phyloP scores from a whole-genome alignment of 2,888 invertebrate species.

The Thera britannica region DNA sequence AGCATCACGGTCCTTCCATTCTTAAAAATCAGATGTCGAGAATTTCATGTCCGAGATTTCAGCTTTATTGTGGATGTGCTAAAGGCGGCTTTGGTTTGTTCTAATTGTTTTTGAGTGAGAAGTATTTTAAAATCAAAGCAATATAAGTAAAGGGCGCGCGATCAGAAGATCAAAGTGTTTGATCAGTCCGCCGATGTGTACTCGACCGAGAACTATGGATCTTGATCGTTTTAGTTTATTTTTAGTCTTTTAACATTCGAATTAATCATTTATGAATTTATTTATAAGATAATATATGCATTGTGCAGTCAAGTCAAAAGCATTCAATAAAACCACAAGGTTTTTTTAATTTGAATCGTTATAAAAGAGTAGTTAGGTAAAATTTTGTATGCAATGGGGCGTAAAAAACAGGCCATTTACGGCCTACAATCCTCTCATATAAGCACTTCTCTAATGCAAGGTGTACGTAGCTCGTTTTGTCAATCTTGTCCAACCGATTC shows the following conservation, averaged over 20 bases:
- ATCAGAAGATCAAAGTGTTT: conserved; percentile 78
- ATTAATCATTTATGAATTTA: neutral
- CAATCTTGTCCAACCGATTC: no score
- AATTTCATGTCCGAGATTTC: neutral
- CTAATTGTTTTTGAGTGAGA: conserved; percentile 53
- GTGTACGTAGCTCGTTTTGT: no score
- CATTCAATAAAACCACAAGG: no score
- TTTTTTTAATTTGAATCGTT: no score
- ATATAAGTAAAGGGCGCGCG: conserved; percentile 80
- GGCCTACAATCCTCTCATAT: no score
- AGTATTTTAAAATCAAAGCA: conserved; percentile 62
- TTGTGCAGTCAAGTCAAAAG: no score
- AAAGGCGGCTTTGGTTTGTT: conserved; percentile 36
- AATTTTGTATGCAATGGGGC: no score
- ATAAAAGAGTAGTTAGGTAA: no score
- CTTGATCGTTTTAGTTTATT: conserved; percentile 64
- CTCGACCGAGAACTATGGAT: conserved; percentile 52
- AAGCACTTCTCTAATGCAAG: no score
- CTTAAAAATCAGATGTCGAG: conserved; percentile 1
- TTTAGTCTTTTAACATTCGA: conserved; percentile 18
- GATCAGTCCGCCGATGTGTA: conserved; percentile 69
- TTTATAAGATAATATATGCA: no score
- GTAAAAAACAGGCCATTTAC: no score
- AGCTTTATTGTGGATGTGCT: conserved; percentile 19
- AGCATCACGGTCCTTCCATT: conserved; percentile 1